phyloP scores from a whole-genome alignment of 2,888 invertebrate genomes.

The Dione vanillae region DNA sequence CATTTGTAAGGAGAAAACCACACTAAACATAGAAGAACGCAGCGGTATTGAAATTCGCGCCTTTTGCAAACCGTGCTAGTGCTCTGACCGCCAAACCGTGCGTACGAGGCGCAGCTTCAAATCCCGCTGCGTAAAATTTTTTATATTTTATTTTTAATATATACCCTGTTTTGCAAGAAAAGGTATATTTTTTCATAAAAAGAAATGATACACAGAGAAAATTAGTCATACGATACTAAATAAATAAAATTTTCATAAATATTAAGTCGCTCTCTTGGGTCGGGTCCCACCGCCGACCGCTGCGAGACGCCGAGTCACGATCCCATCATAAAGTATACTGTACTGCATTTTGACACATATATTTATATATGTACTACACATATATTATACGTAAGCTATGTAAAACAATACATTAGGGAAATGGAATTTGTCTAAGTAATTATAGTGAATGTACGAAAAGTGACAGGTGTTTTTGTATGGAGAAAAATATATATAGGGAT shows the following conservation, averaged over 20 bases:
- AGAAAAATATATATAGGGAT: neutral
- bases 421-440: neutral
- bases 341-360: constrained; percentile 40
- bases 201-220: too few relatives aligned
- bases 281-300: constrained; percentile 38
- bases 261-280: constrained; percentile 31
- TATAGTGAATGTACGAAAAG: neutral
- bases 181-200: too few relatives aligned
- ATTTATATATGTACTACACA: neutral
- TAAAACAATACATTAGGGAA: constrained; percentile 18
- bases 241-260: constrained; percentile 15
- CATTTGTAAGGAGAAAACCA: too few relatives aligned
- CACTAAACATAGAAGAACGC: too few relatives aligned
- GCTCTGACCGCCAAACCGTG: too few relatives aligned
- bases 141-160: too few relatives aligned
- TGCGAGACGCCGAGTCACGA: constrained; percentile 57
- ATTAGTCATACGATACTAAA: neutral
- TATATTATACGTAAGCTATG: constrained; percentile 20
- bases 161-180: too few relatives aligned
- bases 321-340: constrained; percentile 50
- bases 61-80: too few relatives aligned
- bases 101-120: too few relatives aligned
- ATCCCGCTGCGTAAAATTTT: too few relatives aligned
- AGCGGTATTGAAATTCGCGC: too few relatives aligned
- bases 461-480: too few relatives aligned